Evolutionary conservation across 2,113 vertebrate species (phyloP), one percentile per base, ranked within the genome.

Genomic region (Notarius quadriscutis): DNA sequence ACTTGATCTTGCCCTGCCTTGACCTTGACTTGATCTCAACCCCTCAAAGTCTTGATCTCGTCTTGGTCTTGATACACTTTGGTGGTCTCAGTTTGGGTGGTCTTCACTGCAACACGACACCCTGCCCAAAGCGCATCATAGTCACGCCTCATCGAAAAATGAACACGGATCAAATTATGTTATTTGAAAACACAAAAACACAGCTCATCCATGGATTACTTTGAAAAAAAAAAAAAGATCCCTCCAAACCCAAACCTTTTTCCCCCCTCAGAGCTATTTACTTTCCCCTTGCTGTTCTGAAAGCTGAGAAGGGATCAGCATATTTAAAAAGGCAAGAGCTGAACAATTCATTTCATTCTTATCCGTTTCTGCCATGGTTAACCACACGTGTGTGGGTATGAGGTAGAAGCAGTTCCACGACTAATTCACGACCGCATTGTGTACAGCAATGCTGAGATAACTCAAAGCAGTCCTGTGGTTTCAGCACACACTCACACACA

Each of bases 111-210:
- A 41, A 41, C 41, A 41, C 41, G 41, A 41, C 41, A 41, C 41
- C 51, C 58, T 48, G 51, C 74, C 72, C 53, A 25, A 15, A 58
- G 65, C 25, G 1, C 48, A 57, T n/a, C 34, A 20, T 20, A 8
- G 55, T 81, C 57, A 2, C 15, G 25, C 72, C 63, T 89, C 48
- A 84, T 80, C 79, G 62, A 41, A 27, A 53, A 83, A 77, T n/a
- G 62, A 69, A 74, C 65, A 34, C n/a, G 79, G 41, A 86, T 88
- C 81, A 85, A 30, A 72, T 81, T 89, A 82, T 51, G 78, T 75
- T 87, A 74, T 87, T 84, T 30, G 82, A 89, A 89, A 88, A 88
- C 85, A 84, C 78, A 71, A 89, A 89, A 88, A 88, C 85, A 84
- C 78, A 71, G 72, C 87, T 89, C 87, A 89, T 84, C 82, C 69